These are phyloP conservation scores for Drosophila nigrodunni DNA, from an alignment of 1,140 invertebrate species.

Conservation along the genomic window DNA sequence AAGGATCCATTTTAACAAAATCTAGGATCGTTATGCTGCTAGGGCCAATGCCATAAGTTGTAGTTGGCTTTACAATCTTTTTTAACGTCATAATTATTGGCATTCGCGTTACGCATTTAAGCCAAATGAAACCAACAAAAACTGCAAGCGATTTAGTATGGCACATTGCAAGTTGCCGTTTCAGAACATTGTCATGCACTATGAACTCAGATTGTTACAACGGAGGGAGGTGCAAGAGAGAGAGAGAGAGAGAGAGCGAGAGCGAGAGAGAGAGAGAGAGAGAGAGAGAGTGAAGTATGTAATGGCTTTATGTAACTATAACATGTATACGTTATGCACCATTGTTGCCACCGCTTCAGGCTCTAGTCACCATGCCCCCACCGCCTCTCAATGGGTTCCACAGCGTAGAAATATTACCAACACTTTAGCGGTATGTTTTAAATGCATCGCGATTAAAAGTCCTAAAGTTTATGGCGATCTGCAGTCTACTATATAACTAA, in stretches of 20 bases:
- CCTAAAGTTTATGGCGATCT: no score
- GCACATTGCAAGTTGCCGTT: neutral
- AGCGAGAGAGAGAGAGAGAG: neutral
- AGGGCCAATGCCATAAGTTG: slow-evolving; percentile 33
- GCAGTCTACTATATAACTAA: no score
- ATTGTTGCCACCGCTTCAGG: slow-evolving; percentile 38
- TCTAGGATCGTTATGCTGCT: slow-evolving; percentile 2
- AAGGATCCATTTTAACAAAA: neutral
- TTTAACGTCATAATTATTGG: neutral
- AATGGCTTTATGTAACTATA: slow-evolving; percentile 76
- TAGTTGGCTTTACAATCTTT: slow-evolving; percentile 40
- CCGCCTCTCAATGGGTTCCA: no score
- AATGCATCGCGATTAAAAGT: no score
- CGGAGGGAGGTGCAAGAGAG: neutral
- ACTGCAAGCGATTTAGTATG: slow-evolving; percentile 47
- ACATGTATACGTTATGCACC: slow-evolving; percentile 68
- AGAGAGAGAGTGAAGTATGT: slow-evolving; percentile 25
- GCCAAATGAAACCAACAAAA: slow-evolving; percentile 67
- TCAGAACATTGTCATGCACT: slow-evolving; percentile 19
- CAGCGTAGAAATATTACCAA: no score
- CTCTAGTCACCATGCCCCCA: neutral
- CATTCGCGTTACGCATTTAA: slow-evolving; percentile 61
- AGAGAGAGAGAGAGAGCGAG: neutral
- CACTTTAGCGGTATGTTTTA: no score
- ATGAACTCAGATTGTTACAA: slow-evolving; percentile 13